A percentile compares a stretch with the other conserved stretches of the same genome.
Evolutionary conservation across 1,140 invertebrate species (phyloP).

Genomic region (Drosophila sturtevanti): DNA sequence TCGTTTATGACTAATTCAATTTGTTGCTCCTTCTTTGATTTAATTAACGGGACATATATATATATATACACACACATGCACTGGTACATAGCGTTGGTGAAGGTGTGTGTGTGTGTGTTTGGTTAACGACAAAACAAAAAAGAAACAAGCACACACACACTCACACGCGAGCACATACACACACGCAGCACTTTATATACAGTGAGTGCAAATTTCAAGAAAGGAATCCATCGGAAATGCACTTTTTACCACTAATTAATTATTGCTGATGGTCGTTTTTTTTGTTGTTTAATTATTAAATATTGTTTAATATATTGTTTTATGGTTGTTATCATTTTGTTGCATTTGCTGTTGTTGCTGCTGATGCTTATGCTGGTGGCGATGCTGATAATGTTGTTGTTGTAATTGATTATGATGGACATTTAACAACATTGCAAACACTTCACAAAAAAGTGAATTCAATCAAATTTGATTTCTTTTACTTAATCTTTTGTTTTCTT

Average conservation of each 20-base stretch:
- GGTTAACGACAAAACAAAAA: slow-evolving; percentile 31
- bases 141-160: slow-evolving; percentile 35
- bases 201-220: neutral
- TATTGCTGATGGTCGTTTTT: slow-evolving; percentile 7
- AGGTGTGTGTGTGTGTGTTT: slow-evolving; percentile 48
- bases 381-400: slow-evolving; percentile 30
- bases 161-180: neutral
- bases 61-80: neutral
- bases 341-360: neutral
- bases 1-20: neutral
- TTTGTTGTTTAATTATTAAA: slow-evolving; percentile 32
- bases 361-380: neutral
- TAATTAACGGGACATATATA: slow-evolving; percentile 1
- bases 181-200: slow-evolving; percentile 18
- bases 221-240: slow-evolving; percentile 11
- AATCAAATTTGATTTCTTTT: neutral
- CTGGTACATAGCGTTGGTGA: too few species aligned
- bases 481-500: neutral
- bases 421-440: slow-evolving; percentile 30
- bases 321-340: slow-evolving; percentile 22
- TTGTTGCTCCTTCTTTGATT: neutral
- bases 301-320: slow-evolving; percentile 26
- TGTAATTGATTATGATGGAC: too few species aligned
- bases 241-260: neutral
- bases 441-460: neutral